Conservation (phyloP, 2,888 invertebrate genomes). For the Pecten maximus region DNA sequence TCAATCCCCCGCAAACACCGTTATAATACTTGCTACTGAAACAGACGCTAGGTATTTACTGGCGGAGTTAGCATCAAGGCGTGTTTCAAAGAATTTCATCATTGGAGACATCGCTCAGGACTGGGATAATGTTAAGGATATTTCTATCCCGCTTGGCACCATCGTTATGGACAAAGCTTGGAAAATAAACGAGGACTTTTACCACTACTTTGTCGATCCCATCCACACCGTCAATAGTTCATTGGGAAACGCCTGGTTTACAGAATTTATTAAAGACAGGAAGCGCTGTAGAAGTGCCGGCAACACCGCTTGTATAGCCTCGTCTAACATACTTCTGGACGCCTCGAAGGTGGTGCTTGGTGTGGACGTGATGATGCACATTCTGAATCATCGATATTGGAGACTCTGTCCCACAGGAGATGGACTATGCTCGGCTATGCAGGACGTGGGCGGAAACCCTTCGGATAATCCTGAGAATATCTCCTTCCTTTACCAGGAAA, state of each 20-base stretch:
- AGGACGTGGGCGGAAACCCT: slow-evolving; percentile 49
- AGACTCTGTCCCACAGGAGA: slow-evolving; percentile 57
- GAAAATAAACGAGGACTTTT: slow-evolving; percentile 58
- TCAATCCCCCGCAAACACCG: slow-evolving; percentile 47
- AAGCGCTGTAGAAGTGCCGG: slow-evolving; percentile 41
- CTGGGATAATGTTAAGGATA: slow-evolving; percentile 53
- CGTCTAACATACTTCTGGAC: slow-evolving; percentile 29
- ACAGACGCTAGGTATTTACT: slow-evolving; percentile 58
- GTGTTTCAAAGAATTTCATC: slow-evolving; percentile 59
- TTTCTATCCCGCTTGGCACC: slow-evolving; percentile 59
- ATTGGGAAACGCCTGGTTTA: slow-evolving; percentile 56
- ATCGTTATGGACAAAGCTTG: slow-evolving; percentile 56
- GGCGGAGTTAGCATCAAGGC: slow-evolving; percentile 52
- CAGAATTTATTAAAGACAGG: slow-evolving; percentile 46
- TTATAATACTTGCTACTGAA: slow-evolving; percentile 56
- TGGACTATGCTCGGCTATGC: slow-evolving; percentile 65
- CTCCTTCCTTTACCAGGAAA: slow-evolving; percentile 55
- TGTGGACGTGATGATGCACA: slow-evolving; percentile 68
- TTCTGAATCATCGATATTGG: slow-evolving; percentile 58
- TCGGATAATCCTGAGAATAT: slow-evolving; percentile 55
- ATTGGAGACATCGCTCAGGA: slow-evolving; percentile 57
- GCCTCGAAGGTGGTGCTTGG: slow-evolving; percentile 66
- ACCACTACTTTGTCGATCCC: slow-evolving; percentile 46
- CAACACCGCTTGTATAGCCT: slow-evolving; percentile 13
- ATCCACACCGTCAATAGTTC: neutral